Base-by-base conservation (phyloP, 2,888 invertebrate species). In the Meloe dianella region DNA sequence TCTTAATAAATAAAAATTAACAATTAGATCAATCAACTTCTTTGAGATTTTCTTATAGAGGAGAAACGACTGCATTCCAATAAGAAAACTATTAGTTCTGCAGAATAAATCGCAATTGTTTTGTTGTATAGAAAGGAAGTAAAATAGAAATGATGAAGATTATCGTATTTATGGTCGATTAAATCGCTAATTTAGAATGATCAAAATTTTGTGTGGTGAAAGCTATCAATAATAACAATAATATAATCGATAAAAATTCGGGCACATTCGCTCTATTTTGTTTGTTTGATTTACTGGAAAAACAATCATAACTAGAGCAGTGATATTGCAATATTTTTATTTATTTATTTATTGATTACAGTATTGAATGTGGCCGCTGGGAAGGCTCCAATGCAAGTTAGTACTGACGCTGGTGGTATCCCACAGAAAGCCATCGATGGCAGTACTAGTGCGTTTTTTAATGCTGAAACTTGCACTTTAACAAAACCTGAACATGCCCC, bases 381-480 rank as follows among this genome's bases (percentile, higher is more conserved):
- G 32, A 96, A 96, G 83, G 96, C 96, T 0, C 95, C 96, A 1
- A 96, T 96, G 96, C 96, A 96, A 83, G 91, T 91, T 6, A 94
- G 93, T 66, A 93, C 92, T 0, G 91, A 92, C 57, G 90, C 90
- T 2, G 89, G 91, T 12, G 96, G 95, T 14, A 92, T 94, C 12
- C 95, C 96, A 0, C 96, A 96, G 82, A 91, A 93, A 72, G 96
- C 96, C 6, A 92, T 96, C 60, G 96, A 96, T 80, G 96, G 96
- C 57, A 95, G 95, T 81, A 95, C 96, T 8, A 90, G 94, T 20
- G 90, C 91, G 41, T 89, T 90, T 80, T 96, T 92, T 85, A 93
- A 87, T 77, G 84, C 90, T 1, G 93, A 94, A 73, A 96, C 96
- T 2, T 96, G 96, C 83, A 94, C 95, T 0, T 87, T 95, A 60